Evolutionary conservation across 2,888 invertebrate species (phyloP).

Genomic region (Drosophila acutilabella): DNA sequence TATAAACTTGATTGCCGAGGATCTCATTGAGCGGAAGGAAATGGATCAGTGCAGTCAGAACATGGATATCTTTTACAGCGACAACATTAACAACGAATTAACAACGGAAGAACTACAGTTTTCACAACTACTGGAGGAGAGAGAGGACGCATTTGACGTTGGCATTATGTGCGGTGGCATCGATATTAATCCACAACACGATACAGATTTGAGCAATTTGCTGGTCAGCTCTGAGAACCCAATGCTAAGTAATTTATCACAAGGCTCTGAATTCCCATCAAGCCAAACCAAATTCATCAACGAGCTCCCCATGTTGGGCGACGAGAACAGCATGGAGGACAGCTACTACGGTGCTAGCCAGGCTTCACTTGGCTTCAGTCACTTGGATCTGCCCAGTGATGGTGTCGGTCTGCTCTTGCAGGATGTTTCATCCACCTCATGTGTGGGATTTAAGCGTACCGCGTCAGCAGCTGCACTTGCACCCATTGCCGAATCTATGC

Average conservation of each 20-base stretch:
- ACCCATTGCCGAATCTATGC: constrained; percentile 40
- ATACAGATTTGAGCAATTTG: constrained; percentile 26
- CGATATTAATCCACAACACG: constrained; percentile 24
- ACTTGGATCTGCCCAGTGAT: constrained; percentile 24
- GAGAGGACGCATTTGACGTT: constrained; percentile 55
- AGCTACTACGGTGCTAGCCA: constrained; percentile 48
- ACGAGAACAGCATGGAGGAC: constrained; percentile 49
- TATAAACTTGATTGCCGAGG: constrained; percentile 80
- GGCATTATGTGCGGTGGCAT: constrained; percentile 38
- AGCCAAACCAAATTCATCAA: constrained; percentile 46
- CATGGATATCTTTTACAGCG: constrained; percentile 49
- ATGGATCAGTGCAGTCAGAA: constrained; percentile 65
- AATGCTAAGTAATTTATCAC: constrained; percentile 48
- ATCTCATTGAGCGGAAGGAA: constrained; percentile 60
- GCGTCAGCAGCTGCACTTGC: constrained; percentile 36
- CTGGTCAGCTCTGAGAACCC: constrained; percentile 37
- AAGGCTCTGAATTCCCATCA: constrained; percentile 25
- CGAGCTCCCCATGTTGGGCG: constrained; percentile 52
- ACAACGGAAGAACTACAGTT: constrained; percentile 25
- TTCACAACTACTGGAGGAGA: constrained; percentile 21
- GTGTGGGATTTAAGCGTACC: constrained; percentile 56
- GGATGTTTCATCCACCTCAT: constrained; percentile 7
- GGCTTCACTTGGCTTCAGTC: constrained; percentile 55
- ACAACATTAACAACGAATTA: constrained; percentile 48
- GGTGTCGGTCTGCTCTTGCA: constrained; percentile 29